A percentile compares a stretch with the other conserved stretches of the same genome.
phyloP scores from a whole-genome alignment of 2,797 vertebrate genomes.

The Tenualosa ilisha region DNA sequence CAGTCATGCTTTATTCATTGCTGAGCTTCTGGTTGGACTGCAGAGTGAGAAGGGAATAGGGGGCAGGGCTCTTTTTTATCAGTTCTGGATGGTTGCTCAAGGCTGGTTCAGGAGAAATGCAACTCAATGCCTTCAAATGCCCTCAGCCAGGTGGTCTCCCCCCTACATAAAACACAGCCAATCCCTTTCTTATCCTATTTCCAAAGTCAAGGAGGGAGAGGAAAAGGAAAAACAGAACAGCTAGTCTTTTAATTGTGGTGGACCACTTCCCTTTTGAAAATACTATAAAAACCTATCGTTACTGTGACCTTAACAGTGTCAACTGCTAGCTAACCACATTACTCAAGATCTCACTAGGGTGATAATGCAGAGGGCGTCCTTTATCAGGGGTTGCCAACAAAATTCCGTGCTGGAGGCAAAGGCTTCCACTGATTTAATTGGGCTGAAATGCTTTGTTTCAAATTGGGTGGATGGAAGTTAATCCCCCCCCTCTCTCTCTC shows the following conservation, averaged over 20 bases:
- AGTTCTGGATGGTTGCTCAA: slow-evolving; percentile 31
- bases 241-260: background rate
- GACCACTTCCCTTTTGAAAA: background rate
- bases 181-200: background rate
- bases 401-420: slow-evolving; percentile 7
- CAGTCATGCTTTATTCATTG: slow-evolving; percentile 43
- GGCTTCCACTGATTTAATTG: slow-evolving; percentile 11
- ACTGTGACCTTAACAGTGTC: background rate
- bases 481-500: background rate
- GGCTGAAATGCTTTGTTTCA: slow-evolving; percentile 1
- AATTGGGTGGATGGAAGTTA: slow-evolving; percentile 11
- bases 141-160: slow-evolving; percentile 29
- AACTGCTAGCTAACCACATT: slow-evolving; percentile 6
- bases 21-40: slow-evolving; percentile 10
- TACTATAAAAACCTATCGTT: background rate
- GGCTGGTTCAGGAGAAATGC: slow-evolving; percentile 20
- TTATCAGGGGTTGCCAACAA: background rate
- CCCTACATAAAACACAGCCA: background rate
- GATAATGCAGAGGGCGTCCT: background rate
- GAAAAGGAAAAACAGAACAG: background rate
- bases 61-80: slow-evolving; percentile 15
- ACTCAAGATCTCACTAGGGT: background rate
- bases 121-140: slow-evolving; percentile 23
- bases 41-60: background rate
- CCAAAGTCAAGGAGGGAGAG: background rate